These are phyloP conservation scores for Anniella stebbinsi DNA, from an alignment of 2,797 vertebrate genomes.

Conservation along the genomic window DNA sequence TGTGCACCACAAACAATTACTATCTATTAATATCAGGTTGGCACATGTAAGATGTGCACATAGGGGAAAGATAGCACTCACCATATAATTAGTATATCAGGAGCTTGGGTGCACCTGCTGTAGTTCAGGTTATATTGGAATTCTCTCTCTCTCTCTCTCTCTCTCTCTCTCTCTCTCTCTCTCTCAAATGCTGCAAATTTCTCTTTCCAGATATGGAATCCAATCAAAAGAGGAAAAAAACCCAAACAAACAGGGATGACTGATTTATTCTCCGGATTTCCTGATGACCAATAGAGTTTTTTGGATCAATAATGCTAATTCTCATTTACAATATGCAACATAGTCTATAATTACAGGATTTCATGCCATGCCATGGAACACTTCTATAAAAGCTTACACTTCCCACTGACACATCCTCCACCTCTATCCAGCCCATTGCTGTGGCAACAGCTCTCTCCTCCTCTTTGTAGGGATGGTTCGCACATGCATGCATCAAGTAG, in stretches of 20 bases:
- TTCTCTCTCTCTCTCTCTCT: neutral
- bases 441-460: neutral
- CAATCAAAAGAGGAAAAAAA: neutral
- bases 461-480: neutral
- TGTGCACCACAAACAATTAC: constrained; percentile 43
- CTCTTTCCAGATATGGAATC: neutral
- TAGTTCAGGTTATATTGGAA: neutral
- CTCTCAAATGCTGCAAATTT: neutral
- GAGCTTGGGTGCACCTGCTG: constrained; percentile 35
- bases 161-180: neutral
- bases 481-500: neutral
- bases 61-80: constrained; percentile 33
- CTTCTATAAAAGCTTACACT: neutral
- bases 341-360: neutral
- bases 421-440: neutral
- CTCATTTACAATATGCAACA: neutral
- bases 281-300: neutral
- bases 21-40: constrained; percentile 47
- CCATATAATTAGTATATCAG: constrained; percentile 50
- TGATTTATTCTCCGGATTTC: neutral
- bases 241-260: neutral
- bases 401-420: neutral
- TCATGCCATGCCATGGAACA: neutral
- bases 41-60: constrained; percentile 33
- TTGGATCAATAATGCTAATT: constrained; percentile 16